phyloP scores from a whole-genome alignment of 2,888 invertebrate species.

The Lysandra coridon region DNA sequence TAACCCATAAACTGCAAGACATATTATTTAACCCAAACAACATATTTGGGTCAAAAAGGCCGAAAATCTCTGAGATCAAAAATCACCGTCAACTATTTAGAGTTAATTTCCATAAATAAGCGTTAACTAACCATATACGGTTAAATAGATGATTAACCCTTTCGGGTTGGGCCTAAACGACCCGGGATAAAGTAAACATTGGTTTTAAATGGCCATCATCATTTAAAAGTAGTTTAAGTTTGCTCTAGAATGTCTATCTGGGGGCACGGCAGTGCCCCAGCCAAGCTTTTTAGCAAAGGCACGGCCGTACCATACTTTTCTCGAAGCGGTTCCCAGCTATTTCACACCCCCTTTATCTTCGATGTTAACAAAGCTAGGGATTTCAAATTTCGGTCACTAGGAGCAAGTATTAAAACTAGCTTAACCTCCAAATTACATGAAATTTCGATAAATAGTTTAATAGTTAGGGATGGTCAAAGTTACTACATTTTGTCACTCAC shows the following conservation, averaged over 20 bases:
- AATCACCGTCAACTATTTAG: conserved; percentile 54
- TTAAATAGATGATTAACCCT: conserved; percentile 61
- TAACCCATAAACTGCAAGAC: conserved; percentile 22
- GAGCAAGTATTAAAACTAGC: too few relatives aligned
- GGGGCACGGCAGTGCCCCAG: too few relatives aligned
- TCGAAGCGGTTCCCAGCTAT: too few relatives aligned
- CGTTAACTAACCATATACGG: conserved; percentile 72
- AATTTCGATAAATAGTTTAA: too few relatives aligned
- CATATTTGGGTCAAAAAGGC: conserved; percentile 38
- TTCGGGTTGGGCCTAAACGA: conserved; percentile 43
- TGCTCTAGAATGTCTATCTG: neutral
- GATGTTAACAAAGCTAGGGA: too few relatives aligned
- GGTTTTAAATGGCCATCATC: conserved; percentile 21
- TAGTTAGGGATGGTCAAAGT: too few relatives aligned
- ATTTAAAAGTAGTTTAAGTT: conserved; percentile 25
- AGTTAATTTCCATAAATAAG: conserved; percentile 68
- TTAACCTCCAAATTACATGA: too few relatives aligned
- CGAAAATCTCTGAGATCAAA: conserved; percentile 48
- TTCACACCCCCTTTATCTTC: too few relatives aligned
- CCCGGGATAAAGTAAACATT: conserved; percentile 29
- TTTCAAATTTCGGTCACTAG: too few relatives aligned
- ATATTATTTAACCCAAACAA: conserved; percentile 36
- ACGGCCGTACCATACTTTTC: too few relatives aligned
- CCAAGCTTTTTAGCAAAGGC: too few relatives aligned
- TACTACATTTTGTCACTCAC: too few relatives aligned